Conservation (phyloP, 2,113 vertebrate species). For the Oenanthe oenanthe region DNA sequence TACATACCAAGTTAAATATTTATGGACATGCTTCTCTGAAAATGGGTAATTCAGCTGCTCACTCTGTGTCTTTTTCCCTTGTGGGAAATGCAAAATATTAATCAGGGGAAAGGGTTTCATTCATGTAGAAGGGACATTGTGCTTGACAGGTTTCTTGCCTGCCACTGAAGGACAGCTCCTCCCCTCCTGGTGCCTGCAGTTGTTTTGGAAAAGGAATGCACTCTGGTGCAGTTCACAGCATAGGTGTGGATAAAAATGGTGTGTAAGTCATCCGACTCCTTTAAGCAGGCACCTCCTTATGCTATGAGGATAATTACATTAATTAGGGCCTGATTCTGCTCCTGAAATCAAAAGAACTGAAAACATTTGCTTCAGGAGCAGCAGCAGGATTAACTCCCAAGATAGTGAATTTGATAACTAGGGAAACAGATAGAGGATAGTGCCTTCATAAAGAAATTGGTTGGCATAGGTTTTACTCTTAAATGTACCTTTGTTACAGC, state of each 20-base stretch:
- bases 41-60: background rate
- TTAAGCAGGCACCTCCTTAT: background rate
- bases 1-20: conserved; percentile 34
- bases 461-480: background rate
- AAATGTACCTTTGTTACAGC: background rate
- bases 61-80: background rate
- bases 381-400: background rate
- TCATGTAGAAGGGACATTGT: conserved; percentile 24
- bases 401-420: background rate
- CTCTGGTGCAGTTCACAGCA: background rate
- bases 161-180: conserved; percentile 33
- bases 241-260: background rate
- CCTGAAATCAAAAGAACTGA: conserved; percentile 4
- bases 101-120: conserved; percentile 24
- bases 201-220: conserved; percentile 36
- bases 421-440: background rate
- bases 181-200: background rate
- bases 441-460: background rate
- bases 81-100: conserved; percentile 12
- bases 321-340: background rate
- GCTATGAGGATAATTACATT: background rate
- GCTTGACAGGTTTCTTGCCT: conserved; percentile 25
- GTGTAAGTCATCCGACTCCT: background rate
- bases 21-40: background rate
- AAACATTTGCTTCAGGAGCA: background rate